Conservation (phyloP, 2,888 invertebrate species). For the Panopea generosa region DNA sequence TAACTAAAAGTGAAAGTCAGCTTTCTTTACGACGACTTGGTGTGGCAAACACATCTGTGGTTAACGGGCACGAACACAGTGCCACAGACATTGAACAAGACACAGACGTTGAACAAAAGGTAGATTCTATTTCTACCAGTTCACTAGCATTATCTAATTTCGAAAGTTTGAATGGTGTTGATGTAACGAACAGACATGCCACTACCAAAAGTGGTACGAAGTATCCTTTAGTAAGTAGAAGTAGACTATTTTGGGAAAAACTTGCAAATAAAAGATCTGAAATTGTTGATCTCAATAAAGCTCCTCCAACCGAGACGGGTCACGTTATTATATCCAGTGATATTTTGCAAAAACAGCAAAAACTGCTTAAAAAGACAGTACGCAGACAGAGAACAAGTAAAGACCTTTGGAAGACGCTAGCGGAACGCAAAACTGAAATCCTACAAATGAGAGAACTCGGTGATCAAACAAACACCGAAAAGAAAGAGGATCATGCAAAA, state of each 20-base stretch:
- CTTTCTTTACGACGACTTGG: background rate
- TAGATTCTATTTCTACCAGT: background rate
- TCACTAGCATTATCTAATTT: background rate
- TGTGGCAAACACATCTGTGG: background rate
- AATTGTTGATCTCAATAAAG: slow-evolving; percentile 32
- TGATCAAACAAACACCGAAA: background rate
- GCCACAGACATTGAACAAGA: no score
- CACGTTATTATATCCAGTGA: slow-evolving; percentile 28
- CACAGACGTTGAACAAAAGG: background rate
- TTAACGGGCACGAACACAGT: background rate
- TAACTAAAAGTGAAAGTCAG: slow-evolving; percentile 1
- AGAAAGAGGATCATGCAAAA: slow-evolving; percentile 17
- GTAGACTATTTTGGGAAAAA: slow-evolving; percentile 51
- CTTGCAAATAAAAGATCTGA: slow-evolving; percentile 37
- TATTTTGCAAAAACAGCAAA: slow-evolving; percentile 44
- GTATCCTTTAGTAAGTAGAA: slow-evolving; percentile 42
- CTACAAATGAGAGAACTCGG: slow-evolving; percentile 33
- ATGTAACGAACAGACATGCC: no score
- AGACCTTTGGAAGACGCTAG: slow-evolving; percentile 43
- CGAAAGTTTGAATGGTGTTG: no score
- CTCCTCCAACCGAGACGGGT: background rate
- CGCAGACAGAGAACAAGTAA: slow-evolving; percentile 35
- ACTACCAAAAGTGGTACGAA: background rate
- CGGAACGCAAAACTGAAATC: slow-evolving; percentile 52
- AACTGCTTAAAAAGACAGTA: slow-evolving; percentile 37